phyloP scores from a whole-genome alignment of 2,888 invertebrate species.

The Ligdia adustata region DNA sequence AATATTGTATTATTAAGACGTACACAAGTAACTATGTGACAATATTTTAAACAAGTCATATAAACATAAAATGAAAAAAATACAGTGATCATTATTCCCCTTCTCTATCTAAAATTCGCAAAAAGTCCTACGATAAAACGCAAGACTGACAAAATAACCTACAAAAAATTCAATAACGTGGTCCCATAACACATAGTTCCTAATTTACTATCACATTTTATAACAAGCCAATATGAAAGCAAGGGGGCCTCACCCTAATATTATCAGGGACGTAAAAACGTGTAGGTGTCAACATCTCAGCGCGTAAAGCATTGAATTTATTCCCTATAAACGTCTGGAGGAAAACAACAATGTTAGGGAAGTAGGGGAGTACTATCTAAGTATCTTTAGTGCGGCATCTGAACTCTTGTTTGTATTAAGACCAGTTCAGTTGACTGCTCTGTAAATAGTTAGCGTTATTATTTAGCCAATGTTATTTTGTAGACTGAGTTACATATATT shows the following conservation, averaged over 20 bases:
- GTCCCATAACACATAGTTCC: slow-evolving; percentile 36
- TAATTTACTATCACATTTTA: slow-evolving; percentile 46
- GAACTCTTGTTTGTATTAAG: slow-evolving; percentile 41
- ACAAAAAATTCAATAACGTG: slow-evolving; percentile 19
- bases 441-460: neutral
- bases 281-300: slow-evolving; percentile 58
- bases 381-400: slow-evolving; percentile 46
- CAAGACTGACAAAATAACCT: too few relatives aligned
- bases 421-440: slow-evolving; percentile 3
- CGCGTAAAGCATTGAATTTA: slow-evolving; percentile 65
- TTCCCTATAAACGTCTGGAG: slow-evolving; percentile 52
- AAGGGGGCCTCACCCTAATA: slow-evolving; percentile 50
- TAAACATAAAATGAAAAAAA: too few relatives aligned
- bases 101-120: too few relatives aligned
- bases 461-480: too few relatives aligned
- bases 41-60: too few relatives aligned
- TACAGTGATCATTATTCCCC: too few relatives aligned
- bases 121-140: too few relatives aligned
- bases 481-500: too few relatives aligned
- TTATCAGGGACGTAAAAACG: slow-evolving; percentile 55
- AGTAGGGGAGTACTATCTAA: slow-evolving; percentile 28
- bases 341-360: slow-evolving; percentile 45
- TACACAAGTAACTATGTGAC: too few relatives aligned
- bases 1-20: too few relatives aligned
- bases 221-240: slow-evolving; percentile 54